A percentile compares a stretch with the other conserved stretches of the same genome.
Conservation (phyloP, 2,797 vertebrate genomes). For the Urosaurus nigricauda region DNA sequence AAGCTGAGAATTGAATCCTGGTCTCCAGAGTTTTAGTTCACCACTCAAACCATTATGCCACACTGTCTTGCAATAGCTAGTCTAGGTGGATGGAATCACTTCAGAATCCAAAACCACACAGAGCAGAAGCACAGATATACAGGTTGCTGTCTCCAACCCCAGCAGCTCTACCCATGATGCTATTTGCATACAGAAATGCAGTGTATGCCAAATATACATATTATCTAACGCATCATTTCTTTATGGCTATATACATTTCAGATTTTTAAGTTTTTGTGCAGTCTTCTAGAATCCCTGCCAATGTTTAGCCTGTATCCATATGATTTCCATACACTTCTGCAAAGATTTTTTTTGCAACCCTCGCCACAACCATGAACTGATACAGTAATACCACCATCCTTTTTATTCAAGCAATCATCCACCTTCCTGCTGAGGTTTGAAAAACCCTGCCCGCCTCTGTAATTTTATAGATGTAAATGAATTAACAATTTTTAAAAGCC, state of each 20-base stretch:
- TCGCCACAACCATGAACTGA: background rate
- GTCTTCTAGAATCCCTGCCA: background rate
- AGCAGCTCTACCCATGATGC: background rate
- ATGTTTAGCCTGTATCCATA: background rate
- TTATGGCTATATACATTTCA: background rate
- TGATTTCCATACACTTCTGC: fast-evolving
- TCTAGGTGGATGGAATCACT: background rate
- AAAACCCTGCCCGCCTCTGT: constrained; percentile 18
- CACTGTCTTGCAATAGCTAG: background rate
- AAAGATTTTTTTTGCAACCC: background rate
- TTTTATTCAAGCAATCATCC: constrained; percentile 22
- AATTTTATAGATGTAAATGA: constrained; percentile 32
- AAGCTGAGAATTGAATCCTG: too few relatives aligned
- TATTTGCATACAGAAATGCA: background rate
- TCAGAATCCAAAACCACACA: background rate
- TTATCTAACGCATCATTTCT: background rate
- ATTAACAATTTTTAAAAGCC: constrained; percentile 20
- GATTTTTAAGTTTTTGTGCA: background rate
- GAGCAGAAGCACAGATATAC: background rate
- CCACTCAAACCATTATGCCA: too few relatives aligned
- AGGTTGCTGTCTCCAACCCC: background rate
- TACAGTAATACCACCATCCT: background rate
- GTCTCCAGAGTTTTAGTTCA: too few relatives aligned
- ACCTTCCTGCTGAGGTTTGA: background rate
- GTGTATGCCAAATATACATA: background rate